Evolutionary conservation across 2,797 vertebrate genomes (phyloP).

Genomic region (Hydrolagus colliei): DNA sequence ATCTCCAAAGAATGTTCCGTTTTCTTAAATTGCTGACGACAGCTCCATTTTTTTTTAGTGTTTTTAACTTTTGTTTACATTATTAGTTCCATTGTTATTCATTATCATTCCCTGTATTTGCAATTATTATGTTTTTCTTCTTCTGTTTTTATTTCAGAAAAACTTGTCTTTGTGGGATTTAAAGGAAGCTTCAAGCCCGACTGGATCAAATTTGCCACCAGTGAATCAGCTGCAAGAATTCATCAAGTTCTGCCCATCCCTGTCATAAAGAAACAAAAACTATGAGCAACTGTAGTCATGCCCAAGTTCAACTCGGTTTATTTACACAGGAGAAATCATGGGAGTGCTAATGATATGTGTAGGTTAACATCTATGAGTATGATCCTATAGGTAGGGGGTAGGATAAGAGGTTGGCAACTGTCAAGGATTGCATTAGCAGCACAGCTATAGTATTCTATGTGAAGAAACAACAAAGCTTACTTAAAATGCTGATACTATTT

Average conservation of each 20-base stretch:
- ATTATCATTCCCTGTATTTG: not conserved
- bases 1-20: no score
- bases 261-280: constrained; percentile 72
- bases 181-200: constrained; percentile 76
- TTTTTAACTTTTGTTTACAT: not conserved
- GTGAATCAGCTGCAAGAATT: constrained; percentile 69
- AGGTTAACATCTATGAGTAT: constrained; percentile 28
- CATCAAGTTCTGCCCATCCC: constrained; percentile 85
- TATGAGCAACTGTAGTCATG: constrained; percentile 60
- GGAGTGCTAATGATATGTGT: constrained; percentile 39
- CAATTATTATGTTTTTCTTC: not conserved
- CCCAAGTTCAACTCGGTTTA: constrained; percentile 42
- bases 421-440: not conserved
- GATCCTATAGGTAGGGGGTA: constrained; percentile 19
- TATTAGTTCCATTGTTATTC: accelerated
- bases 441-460: constrained; percentile 10
- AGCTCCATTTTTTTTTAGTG: not conserved
- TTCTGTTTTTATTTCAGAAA: constrained; percentile 60
- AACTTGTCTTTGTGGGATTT: constrained; percentile 80
- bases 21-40: no score
- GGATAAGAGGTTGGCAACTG: constrained; percentile 35
- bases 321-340: constrained; percentile 44
- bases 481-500: constrained; percentile 12
- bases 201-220: constrained; percentile 74
- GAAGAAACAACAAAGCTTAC: constrained; percentile 38